Percentiles rank a stretch among this genome's conserved stretches.
Conservation (phyloP, 2,888 invertebrate species). For the Drosophila suboccidentalis region DNA sequence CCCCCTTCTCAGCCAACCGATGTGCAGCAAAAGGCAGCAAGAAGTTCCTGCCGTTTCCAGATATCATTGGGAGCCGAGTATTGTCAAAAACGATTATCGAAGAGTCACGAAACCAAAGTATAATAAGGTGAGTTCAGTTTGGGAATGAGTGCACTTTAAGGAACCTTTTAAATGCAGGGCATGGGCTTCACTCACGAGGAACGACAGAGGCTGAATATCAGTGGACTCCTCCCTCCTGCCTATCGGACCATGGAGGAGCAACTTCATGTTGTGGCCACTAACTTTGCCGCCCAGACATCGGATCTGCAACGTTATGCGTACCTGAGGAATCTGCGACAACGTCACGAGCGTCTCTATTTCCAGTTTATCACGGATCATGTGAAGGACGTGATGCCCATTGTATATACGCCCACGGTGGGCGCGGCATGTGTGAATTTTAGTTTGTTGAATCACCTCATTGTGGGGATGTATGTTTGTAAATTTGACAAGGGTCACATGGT, state of each 20-base stretch:
- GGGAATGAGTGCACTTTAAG: background rate
- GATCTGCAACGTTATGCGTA: constrained; percentile 97
- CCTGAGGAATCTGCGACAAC: constrained; percentile 91
- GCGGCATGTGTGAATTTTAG: constrained; percentile 97
- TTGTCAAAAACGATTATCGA: constrained; percentile 81
- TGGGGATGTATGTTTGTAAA: constrained; percentile 89
- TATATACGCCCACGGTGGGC: constrained; percentile 99
- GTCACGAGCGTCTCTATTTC: constrained; percentile 97
- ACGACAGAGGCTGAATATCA: constrained; percentile 95
- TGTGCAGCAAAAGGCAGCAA: background rate
- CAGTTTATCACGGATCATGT: constrained; percentile 93
- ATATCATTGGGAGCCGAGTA: constrained; percentile 11
- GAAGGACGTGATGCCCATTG: constrained; percentile 95
- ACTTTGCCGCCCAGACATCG: constrained; percentile 92
- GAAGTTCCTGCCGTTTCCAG: background rate
- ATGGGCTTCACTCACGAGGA: constrained; percentile 89
- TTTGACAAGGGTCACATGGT: constrained; percentile 52
- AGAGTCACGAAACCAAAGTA: constrained; percentile 26
- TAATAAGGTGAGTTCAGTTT: constrained; percentile 57
- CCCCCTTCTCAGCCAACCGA: background rate
- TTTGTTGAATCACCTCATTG: background rate
- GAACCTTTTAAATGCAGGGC: constrained; percentile 34
- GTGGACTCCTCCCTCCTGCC: constrained; percentile 95
- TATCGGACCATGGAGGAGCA: constrained; percentile 95
- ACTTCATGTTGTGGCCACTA: constrained; percentile 91